Evolutionary conservation across 2,797 vertebrate genomes (phyloP).

Genomic region (Limosa lapponica): DNA sequence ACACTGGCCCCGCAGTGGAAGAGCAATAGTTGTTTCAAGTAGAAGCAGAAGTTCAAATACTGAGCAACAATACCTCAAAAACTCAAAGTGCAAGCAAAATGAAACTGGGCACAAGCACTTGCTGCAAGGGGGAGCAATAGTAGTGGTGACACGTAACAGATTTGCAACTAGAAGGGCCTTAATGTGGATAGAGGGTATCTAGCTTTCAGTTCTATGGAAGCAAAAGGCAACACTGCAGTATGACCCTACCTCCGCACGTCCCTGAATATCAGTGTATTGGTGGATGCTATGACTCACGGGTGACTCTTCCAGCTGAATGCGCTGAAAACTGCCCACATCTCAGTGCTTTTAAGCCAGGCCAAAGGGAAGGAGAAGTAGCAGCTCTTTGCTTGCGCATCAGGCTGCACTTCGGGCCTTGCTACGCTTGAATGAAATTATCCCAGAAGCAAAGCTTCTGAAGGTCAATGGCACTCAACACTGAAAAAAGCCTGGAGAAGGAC

Average conservation of each 20-base stretch:
- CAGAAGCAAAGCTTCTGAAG: conserved; percentile 25
- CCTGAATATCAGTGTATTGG: neutral
- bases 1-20: neutral
- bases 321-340: neutral
- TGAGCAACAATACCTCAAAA: neutral
- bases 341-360: neutral
- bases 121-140: neutral
- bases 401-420: conserved; percentile 16
- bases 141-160: neutral
- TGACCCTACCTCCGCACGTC: neutral
- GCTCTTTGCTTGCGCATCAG: neutral
- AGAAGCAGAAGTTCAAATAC: neutral
- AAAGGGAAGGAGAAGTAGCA: neutral
- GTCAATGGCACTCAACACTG: neutral
- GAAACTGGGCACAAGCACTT: neutral
- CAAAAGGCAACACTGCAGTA: neutral
- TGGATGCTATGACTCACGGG: neutral
- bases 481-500: neutral
- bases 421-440: neutral
- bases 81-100: neutral
- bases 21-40: neutral
- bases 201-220: neutral
- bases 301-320: conserved; percentile 47
- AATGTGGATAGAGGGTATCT: neutral
- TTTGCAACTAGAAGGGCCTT: neutral